Base-by-base conservation (phyloP, 92 coral and sea anemone genomes). In the Zoanthus sociatus region DNA sequence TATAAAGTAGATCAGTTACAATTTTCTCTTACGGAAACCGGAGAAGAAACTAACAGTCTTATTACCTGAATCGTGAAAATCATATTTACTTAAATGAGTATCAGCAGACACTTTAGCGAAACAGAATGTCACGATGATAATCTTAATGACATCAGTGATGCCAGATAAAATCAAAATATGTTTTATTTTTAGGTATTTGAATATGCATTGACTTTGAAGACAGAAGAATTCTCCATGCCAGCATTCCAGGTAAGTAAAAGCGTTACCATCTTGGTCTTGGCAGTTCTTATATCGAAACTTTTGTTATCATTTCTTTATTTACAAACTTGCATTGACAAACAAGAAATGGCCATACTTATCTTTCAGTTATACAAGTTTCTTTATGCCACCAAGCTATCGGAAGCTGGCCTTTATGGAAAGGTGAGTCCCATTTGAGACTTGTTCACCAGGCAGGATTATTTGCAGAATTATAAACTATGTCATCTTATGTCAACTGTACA, bases 181-280 rank as follows among this genome's bases (percentile, higher is more conserved):
- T 50, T 30, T 82, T 61, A 10, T 75, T 71, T 53, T 8, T 56
- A 96, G 98, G 87, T 96, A 45, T 82, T 89, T 45, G 98, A 96
- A 53, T 96, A 96, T 83, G 96, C 98, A 20, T 67, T 90, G 77
- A 83, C 93, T 26, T 87, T 96, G 70, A 89, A 86, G 21, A 87
- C 92, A 18, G 94, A 90, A 16, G 96, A 94, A 32, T 90, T 72
- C 70, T 78, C 73, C 32, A 53, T 94, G 17, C 93, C 95, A 48
- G 88, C 88, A 73, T 72, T 94, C 26, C 98, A 94, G 98, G 98
- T 96, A 79, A 18, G 88, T 3, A 21, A 9, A 20, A 21, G 1
- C 21, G 60, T 76, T 12, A 30, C 61, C 45, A 10, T 3, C 14
- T 21, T 6, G 9, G 17, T 76, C 18, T 51, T 1, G 11, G 15